phyloP scores from a whole-genome alignment of 2,113 vertebrate genomes.

The Oenanthe melanoleuca region DNA sequence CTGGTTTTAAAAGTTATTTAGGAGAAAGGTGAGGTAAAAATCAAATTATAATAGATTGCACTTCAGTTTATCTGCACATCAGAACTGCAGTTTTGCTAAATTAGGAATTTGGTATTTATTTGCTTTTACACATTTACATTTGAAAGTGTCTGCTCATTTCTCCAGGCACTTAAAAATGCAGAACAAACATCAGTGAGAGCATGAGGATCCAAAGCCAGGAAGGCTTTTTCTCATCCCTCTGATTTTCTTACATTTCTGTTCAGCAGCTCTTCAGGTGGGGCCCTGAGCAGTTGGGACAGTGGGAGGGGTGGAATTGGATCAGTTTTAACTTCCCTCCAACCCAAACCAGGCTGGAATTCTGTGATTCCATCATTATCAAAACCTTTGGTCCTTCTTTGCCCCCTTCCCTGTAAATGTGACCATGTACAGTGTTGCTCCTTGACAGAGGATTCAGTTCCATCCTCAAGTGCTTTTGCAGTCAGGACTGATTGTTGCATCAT shows the following conservation, averaged over 20 bases:
- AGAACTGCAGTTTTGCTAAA: neutral
- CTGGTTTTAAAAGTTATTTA: neutral
- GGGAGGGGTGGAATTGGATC: accelerated
- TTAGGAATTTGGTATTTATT: conserved; percentile 46
- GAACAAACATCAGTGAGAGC: conserved; percentile 39
- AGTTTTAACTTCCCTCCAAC: neutral
- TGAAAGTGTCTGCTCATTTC: conserved; percentile 46
- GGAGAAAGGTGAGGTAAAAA: neutral
- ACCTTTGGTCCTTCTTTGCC: neutral
- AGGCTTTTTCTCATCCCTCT: neutral
- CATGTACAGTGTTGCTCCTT: accelerated
- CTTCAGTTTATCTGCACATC: neutral
- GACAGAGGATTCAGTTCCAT: neutral
- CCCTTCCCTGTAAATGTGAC: neutral
- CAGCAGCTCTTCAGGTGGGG: neutral
- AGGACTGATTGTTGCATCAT: neutral
- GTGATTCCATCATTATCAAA: neutral
- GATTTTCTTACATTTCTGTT: neutral
- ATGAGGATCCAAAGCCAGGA: neutral
- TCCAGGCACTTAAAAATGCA: conserved; percentile 32
- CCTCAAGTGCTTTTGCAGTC: neutral
- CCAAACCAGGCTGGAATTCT: neutral
- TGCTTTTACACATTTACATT: conserved; percentile 62
- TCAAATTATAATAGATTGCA: neutral
- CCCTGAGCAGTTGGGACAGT: neutral